phyloP scores from a whole-genome alignment of 2,113 vertebrate genomes.

The Callorhinus ursinus region DNA sequence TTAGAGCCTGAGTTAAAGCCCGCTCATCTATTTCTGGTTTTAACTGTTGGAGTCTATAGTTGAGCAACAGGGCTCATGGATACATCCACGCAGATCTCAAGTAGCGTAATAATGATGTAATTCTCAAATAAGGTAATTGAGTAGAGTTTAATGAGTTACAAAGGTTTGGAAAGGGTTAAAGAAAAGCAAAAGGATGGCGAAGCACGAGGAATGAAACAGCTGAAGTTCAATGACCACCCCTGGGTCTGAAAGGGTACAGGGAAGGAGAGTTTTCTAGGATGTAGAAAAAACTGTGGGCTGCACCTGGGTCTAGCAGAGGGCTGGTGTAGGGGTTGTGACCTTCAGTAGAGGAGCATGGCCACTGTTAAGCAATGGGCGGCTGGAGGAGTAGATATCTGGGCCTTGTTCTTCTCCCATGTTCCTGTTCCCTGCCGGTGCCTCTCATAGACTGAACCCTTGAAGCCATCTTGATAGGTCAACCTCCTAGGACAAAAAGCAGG shows the following conservation, averaged over 20 bases:
- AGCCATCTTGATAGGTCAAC: background rate
- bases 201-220: background rate
- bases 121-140: conserved; percentile 16
- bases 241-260: background rate
- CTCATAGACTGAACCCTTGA: background rate
- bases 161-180: background rate
- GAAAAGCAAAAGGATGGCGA: background rate
- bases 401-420: background rate
- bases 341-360: background rate
- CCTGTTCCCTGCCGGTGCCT: background rate
- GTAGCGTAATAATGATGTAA: background rate
- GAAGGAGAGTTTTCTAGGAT: background rate
- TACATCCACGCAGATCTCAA: background rate
- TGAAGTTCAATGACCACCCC: background rate
- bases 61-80: background rate
- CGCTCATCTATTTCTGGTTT: background rate
- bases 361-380: background rate
- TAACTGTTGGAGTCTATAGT: background rate
- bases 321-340: background rate
- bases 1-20: background rate
- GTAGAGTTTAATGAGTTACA: background rate
- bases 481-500: background rate
- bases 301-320: background rate
- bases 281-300: background rate
- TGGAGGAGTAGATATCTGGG: background rate